phyloP scores from a whole-genome alignment of 1,140 invertebrate species.

The Drosophila sp. region DNA sequence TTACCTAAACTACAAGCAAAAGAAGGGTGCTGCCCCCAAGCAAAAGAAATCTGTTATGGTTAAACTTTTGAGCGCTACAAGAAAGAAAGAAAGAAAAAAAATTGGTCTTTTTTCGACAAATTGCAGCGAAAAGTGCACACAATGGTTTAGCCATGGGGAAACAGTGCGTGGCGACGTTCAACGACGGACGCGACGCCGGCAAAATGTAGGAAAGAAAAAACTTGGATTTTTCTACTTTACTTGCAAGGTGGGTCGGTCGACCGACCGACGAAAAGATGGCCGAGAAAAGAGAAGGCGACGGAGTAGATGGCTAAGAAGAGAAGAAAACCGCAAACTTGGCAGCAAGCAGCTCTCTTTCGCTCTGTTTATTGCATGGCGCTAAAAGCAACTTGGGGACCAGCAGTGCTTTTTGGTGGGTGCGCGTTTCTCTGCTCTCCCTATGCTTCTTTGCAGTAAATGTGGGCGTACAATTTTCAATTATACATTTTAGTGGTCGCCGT shows the following conservation, averaged over 20 bases:
- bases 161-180: conserved; percentile 69
- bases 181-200: conserved; percentile 1
- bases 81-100: conserved; percentile 33
- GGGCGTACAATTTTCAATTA: conserved; percentile 76
- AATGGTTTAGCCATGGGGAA: conserved; percentile 61
- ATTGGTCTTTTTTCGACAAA: conserved; percentile 67
- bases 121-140: conserved; percentile 75
- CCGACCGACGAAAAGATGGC: conserved; percentile 7
- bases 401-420: conserved; percentile 41
- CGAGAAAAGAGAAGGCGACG: background rate
- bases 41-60: conserved; percentile 71
- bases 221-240: conserved; percentile 61
- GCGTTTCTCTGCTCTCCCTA: background rate
- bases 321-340: conserved; percentile 68
- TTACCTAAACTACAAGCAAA: too few relatives aligned
- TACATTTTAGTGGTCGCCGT: conserved; percentile 70
- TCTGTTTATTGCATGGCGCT: conserved; percentile 72
- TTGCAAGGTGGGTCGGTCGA: conserved; percentile 53
- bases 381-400: conserved; percentile 69
- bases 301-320: conserved; percentile 19
- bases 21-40: background rate
- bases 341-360: conserved; percentile 46
- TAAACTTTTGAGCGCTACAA: conserved; percentile 57
- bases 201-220: conserved; percentile 36
- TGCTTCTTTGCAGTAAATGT: conserved; percentile 56